Conservation (phyloP, 2,888 invertebrate genomes). For the Amblyjoppa fuscipennis region DNA sequence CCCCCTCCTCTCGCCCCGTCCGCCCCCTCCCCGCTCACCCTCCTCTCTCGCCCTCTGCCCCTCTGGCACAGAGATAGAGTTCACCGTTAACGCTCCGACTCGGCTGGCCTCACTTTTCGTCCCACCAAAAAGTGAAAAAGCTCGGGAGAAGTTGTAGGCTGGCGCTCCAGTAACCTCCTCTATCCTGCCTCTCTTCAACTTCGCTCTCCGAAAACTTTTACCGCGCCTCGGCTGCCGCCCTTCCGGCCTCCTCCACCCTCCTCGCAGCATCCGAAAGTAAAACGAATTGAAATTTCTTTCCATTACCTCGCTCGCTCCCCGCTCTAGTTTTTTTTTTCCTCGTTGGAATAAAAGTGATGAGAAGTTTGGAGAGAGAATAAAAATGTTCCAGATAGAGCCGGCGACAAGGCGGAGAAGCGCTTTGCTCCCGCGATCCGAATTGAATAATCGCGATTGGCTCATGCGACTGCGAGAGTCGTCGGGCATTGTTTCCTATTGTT, state of each 20-base stretch:
- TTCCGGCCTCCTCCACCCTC: background rate
- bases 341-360: background rate
- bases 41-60: background rate
- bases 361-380: slow-evolving; percentile 7
- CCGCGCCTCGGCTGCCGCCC: slow-evolving; percentile 21
- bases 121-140: slow-evolving; percentile 42
- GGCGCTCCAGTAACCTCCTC: slow-evolving; percentile 20
- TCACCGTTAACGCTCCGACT: slow-evolving; percentile 12
- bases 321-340: background rate
- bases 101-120: slow-evolving; percentile 25
- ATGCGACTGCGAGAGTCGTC: too few relatives aligned
- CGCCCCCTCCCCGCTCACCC: background rate
- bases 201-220: slow-evolving; percentile 29
- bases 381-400: slow-evolving; percentile 29
- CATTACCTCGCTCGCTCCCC: slow-evolving; percentile 17
- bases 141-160: slow-evolving; percentile 31
- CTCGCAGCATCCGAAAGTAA: slow-evolving; percentile 13
- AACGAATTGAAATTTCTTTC: slow-evolving; percentile 44
- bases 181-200: background rate
- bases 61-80: background rate
- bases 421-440: background rate
- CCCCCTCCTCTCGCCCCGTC: too few relatives aligned
- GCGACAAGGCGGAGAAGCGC: background rate
- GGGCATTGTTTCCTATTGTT: too few relatives aligned
- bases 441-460: background rate